These are phyloP conservation scores for Adelges cooleyi DNA, from an alignment of 1,140 invertebrate species.

Conservation along the genomic window DNA sequence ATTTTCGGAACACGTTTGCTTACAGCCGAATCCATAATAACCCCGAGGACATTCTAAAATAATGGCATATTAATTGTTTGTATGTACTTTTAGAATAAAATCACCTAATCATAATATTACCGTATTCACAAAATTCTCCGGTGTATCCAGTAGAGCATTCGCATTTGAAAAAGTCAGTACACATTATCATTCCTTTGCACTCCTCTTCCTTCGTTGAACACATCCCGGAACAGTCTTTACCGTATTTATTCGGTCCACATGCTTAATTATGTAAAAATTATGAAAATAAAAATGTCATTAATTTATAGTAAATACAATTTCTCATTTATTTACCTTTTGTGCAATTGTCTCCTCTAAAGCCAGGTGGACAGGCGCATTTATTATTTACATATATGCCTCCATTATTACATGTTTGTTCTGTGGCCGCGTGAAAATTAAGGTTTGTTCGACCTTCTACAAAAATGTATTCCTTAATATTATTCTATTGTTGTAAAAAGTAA, in stretches of 20 bases:
- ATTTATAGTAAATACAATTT: neutral
- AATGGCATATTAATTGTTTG: too few relatives aligned
- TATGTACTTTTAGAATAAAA: too few relatives aligned
- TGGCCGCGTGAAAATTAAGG: too few relatives aligned
- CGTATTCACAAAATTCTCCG: neutral
- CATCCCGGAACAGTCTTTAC: neutral
- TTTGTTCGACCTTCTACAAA: too few relatives aligned
- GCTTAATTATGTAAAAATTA: neutral
- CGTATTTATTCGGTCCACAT: neutral
- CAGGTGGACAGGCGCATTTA: neutral
- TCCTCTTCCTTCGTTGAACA: neutral
- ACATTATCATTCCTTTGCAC: neutral
- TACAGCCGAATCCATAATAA: neutral
- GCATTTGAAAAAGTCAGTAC: neutral
- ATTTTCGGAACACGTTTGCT: neutral
- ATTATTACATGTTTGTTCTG: too few relatives aligned
- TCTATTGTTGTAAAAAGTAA: too few relatives aligned
- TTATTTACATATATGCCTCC: too few relatives aligned
- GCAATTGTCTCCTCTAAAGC: neutral
- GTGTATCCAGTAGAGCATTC: neutral
- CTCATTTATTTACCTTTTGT: neutral
- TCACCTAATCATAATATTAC: too few relatives aligned
- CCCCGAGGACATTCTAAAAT: neutral
- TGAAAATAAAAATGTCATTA: too few relatives aligned
- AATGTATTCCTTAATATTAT: too few relatives aligned